Base-by-base conservation (phyloP, 1,140 invertebrate genomes). In the Pristionchus pacificus region DNA sequence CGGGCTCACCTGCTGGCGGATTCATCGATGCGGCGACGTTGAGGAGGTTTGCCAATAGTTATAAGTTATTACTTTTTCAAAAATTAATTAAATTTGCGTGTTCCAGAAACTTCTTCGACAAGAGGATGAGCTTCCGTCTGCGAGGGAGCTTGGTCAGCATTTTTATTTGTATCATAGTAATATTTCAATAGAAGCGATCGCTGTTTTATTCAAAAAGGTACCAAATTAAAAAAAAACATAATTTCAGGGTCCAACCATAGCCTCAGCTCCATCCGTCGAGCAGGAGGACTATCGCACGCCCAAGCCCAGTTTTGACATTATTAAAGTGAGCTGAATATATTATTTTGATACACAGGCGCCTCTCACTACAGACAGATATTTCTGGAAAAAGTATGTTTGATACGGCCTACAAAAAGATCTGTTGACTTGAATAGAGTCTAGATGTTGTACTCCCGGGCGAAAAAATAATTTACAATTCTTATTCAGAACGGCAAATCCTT, bases 211-310 rank as follows among this genome's bases (percentile, higher is more conserved):
- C 6, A 49, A 49, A 19, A 49, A 49, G 38, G 38, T 49, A 49
- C 19, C 6, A 49, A 10, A 19, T 49, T 49, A 19, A 49, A 19
- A 10, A 19, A 49, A 49, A 10, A 19, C 6, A 49, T 49, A 65
- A 28, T 66, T 77, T 58, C 13, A 81, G 80, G 80, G 80, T 25
- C 80, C 80, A 2, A 82, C 80, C 55, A 77, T 82, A 27, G 79
- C 78, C 10, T 84, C 82, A 6, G 80, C 80, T 19, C 80, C 80
- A 25, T 80, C 77, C 31, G 82, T 82, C 3, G 80, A 82, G 60
- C 80, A 84, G 69, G 80, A 83, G 65, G 82, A 84, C 63, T 84
- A 82, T 60, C 72, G 82, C 27, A 82, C 82, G n/a, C 80, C 82
- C 2, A 66, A 76, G 66, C 80, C 80, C 15, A 80, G 82, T 2